Base-by-base conservation (phyloP, 2,888 invertebrate species). In the Eupithecia tripunctaria region DNA sequence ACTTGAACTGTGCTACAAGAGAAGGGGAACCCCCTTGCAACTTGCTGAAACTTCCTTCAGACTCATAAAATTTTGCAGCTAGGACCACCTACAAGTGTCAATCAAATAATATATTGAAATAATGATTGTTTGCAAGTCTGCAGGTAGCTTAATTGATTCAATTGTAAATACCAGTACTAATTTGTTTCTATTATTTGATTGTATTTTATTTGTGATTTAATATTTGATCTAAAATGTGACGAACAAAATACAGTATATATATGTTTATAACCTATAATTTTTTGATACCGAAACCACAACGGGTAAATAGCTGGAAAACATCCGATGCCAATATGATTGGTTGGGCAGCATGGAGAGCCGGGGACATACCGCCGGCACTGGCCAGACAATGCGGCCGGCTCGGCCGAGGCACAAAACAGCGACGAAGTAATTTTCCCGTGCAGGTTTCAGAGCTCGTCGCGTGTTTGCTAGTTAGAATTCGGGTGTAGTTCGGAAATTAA, bases 401-500 rank as follows among this genome's bases (percentile, higher is more conserved):
- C 83, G 82, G 82, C 78, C 82, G 82, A 81, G 78, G 81, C 81
- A 81, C 82, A 84, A 84, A 87, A 86, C 85, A 86, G 79, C 83
- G 82, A 71, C 86, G 83, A 86, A 89, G 88, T 91, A 88, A 91
- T 90, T 90, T 89, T 82, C 86, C 82, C 88, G 84, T 83, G 81
- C 86, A 83, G 85, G 85, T 86, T 88, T 86, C 88, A 85, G 84
- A 84, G 85, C 79, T 82, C 87, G 86, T 86, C 88, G 88, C 91
- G 88, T 92, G 91, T 92, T 92, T 91, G 91, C 90, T 90, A 90
- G 92, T 93, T 92, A 91, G 92, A 90, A 93, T 93, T 93, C 93
- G 94, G 93, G 88, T 88, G 91, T 89, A 93, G 94, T 94, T 93
- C 91, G 92, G 90, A 94, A 93, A 94, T 94, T 94, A 93, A 94